Base-by-base conservation (phyloP, 1,140 invertebrate species). In the Eumeta japonica region DNA sequence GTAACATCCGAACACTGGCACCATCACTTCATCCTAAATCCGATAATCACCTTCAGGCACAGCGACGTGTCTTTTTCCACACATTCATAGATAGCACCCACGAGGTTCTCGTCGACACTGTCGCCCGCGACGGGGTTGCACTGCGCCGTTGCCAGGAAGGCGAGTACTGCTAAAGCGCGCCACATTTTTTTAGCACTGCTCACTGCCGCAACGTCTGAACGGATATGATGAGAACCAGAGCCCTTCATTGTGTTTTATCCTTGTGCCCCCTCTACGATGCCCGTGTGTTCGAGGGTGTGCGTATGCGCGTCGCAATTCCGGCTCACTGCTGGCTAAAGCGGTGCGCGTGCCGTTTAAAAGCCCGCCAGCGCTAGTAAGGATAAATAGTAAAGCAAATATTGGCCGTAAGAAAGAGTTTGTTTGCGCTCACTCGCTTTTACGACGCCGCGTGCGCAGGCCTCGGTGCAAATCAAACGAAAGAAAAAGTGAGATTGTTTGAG, bases 381-480 rank as follows among this genome's bases (percentile, higher is more conserved):
- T 72, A 72, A 74, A 62, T 70, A 68, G 62, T 66, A 62, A 60
- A 66, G 70, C 55, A 74, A 74, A 74, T 74, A 72, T 74, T 72
- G 52, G 48, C 55, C 62, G 51, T 55, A 70, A 74, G 70, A 74
- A 74, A 74, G 70, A 54, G 62, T 60, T n/a, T 56, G 61, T 66
- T 66, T 64, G 55, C 45, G 32, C 58, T 60, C 55, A 59, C 55
- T 48, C 50, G 48, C 61, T 53, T 35, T 35, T 52, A 53, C 55
- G 54, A 58, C 51, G 20, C 5, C 20, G n/a, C 20, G 5, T 24
- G 20, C n/a, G 20, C 5, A 5, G 20, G 20, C 20, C n/a, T n/a
- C 45, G 42, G 60, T 62, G 59, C 39, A 66, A 68, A 71, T 71
- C 58, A 66, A 64, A 68, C 50, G 67, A 74, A 66, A 72, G 65